A percentile compares a stretch with the other conserved stretches of the same genome.
Conservation (phyloP, 2,888 invertebrate species). For the Apomyelois bistriatella region DNA sequence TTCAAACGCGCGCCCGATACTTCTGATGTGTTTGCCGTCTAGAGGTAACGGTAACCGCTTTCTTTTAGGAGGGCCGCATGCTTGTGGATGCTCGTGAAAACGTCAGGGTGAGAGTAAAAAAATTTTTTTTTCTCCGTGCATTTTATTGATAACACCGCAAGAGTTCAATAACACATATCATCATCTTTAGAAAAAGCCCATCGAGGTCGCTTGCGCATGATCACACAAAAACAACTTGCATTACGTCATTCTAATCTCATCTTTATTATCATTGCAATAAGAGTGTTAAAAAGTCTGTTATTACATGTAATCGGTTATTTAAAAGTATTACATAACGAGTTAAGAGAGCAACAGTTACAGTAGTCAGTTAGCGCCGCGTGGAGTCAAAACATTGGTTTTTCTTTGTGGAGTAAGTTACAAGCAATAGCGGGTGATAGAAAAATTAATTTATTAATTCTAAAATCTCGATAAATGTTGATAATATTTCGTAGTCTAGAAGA, state of each 20-base stretch:
- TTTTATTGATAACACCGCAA: too few species aligned
- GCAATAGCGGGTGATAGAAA: background rate
- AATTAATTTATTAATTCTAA: too few species aligned
- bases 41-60: too few species aligned
- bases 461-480: too few species aligned
- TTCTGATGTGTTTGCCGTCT: too few species aligned
- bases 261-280: background rate
- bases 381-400: slow-evolving; percentile 2
- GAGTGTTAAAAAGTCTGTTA: background rate
- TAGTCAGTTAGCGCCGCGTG: background rate
- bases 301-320: background rate
- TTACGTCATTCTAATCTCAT: background rate
- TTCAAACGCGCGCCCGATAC: too few species aligned
- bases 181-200: too few species aligned
- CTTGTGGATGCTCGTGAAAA: too few species aligned
- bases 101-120: too few species aligned
- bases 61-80: too few species aligned
- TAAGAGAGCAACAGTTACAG: slow-evolving; percentile 9
- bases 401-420: background rate
- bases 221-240: background rate
- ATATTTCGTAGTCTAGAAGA: too few species aligned
- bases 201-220: background rate
- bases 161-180: background rate
- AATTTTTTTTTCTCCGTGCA: too few species aligned
- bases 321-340: background rate